Base-by-base conservation (phyloP, 2,113 vertebrate species). In the Hippocampus guttulatus region DNA sequence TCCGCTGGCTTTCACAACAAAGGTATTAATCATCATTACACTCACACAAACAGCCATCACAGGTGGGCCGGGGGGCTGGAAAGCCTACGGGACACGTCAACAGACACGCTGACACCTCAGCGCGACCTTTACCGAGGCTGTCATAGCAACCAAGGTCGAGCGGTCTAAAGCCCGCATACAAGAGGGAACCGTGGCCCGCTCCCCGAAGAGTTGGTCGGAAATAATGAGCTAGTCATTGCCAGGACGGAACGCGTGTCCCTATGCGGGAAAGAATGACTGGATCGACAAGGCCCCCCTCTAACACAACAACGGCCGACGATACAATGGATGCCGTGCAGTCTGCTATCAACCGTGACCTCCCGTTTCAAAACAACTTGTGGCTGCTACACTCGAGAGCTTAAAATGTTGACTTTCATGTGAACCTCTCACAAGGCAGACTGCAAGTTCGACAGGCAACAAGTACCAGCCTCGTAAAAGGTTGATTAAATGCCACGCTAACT, bases 1-100 rank as follows among this genome's bases (percentile, higher is more conserved):
- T 84, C 85, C 51, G 80, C 67, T 78, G 81, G 80, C 89, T 91
- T 91, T 89, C 82, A 88, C 91, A 91, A 91, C 90, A 90, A 88
- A 88, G 84, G 79, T 88, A 92, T 92, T 89, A 91, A 92, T 92
- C 90, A 91, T 90, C 87, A 89, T 90, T 89, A 89, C 81, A 81
- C 81, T 82, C 81, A 79, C 75, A 18, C 62, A 66, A 84, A 75
- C 72, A 58, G 55, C 55, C 6, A 27, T 57, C 23, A 77, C 66
- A 76, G 83, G 86, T 86, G 82, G 82, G 82, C 79, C 66, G 69
- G 70, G 33, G 58, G 66, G 76, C 60, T 74, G 70, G 71, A 72
- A 76, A 3, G 78, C 88, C 84, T 66, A 52, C 15, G 84, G 86
- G 90, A 90, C 86, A 86, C 75, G 73, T 89, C 86, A 88, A 86